Conservation (phyloP, 2,113 vertebrate species). For the Notechis scutatus region DNA sequence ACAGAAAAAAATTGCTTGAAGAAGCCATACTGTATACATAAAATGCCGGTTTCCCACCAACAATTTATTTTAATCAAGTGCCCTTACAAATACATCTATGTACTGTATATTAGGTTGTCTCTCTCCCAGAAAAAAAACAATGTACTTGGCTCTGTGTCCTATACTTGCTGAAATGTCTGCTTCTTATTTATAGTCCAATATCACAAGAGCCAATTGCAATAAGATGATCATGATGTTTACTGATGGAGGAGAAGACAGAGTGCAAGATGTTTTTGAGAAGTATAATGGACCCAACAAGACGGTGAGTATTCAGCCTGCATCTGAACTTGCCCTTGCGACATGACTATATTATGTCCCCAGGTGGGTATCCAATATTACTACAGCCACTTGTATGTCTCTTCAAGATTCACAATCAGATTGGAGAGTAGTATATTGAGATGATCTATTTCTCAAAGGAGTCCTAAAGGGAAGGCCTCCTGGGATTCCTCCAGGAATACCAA, state of each 20-base stretch:
- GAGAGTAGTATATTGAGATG: neutral
- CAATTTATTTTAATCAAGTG: neutral
- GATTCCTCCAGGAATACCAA: too few relatives aligned
- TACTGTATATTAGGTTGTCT: neutral
- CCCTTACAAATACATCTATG: neutral
- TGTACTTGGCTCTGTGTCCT: neutral
- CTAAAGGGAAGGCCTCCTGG: neutral
- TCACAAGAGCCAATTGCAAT: slow-evolving; percentile 96
- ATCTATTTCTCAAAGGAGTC: neutral
- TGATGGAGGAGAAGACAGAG: slow-evolving; percentile 93
- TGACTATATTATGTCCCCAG: neutral
- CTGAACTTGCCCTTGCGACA: neutral
- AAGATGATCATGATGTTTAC: slow-evolving; percentile 99
- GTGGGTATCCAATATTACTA: neutral
- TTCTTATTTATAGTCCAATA: slow-evolving; percentile 76
- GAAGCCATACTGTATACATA: neutral
- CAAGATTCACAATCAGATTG: neutral
- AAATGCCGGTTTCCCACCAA: neutral
- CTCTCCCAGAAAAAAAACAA: neutral
- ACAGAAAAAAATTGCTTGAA: neutral
- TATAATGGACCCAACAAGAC: slow-evolving; percentile 99
- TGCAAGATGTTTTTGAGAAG: slow-evolving; percentile 95
- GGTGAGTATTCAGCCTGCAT: slow-evolving; percentile 69
- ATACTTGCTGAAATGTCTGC: neutral
- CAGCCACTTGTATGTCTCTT: neutral